Evolutionary conservation across 2,797 vertebrate genomes (phyloP).

Genomic region (Anas acuta): DNA sequence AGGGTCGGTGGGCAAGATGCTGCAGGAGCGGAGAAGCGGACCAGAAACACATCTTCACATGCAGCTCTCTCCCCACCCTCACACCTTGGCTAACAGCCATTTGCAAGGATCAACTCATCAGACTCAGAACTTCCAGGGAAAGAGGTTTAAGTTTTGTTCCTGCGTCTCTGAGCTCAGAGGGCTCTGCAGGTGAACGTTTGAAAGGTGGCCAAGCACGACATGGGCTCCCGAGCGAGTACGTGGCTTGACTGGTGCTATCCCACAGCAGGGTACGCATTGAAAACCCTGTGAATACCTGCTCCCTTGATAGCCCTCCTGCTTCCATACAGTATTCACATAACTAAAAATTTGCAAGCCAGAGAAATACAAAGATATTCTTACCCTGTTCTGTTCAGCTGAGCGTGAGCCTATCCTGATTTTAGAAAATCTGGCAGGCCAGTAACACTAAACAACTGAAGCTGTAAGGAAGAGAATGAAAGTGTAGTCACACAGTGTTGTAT

Average conservation of each 20-base stretch:
- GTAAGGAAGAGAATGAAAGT: slow-evolving; percentile 68
- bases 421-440: slow-evolving; percentile 40
- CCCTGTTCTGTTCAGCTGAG: not conserved
- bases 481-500: slow-evolving; percentile 45
- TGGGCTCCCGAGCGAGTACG: not conserved
- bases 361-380: not conserved
- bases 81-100: not conserved
- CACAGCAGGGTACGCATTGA: not conserved
- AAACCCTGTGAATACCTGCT: accelerated
- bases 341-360: not conserved
- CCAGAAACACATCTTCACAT: not conserved
- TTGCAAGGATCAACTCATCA: not conserved
- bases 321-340: accelerated
- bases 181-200: not conserved
- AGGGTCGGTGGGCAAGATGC: not conserved
- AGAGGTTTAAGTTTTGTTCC: not conserved
- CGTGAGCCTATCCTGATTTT: not conserved
- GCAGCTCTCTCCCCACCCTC: not conserved
- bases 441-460: not conserved
- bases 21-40: not conserved
- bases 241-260: not conserved
- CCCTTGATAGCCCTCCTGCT: not conserved
- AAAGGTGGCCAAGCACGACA: not conserved
- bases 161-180: not conserved
- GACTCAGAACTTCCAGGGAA: not conserved